Evolutionary conservation across 2,888 invertebrate genomes (phyloP), one percentile per base, ranked within the genome.

Genomic region (Cyaniris semiargus): DNA sequence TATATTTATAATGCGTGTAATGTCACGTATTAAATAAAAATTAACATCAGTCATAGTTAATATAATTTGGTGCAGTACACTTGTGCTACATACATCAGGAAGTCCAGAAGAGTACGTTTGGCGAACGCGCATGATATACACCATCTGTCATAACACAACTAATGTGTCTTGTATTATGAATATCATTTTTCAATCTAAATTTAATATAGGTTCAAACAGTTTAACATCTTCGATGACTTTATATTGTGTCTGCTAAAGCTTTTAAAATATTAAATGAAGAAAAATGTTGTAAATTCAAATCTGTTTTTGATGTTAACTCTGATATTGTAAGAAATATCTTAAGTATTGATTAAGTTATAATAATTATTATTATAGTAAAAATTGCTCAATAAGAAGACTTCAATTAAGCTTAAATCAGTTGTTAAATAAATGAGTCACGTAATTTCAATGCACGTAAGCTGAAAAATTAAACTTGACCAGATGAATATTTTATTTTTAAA

Each of bases 81-180:
- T 89, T 89, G 92, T 80, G 88, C 84, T 78, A 81, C 85, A 91
- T 90, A 85, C 85, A 83, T 92, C 90, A 91, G 89, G 88, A 90
- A 90, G 86, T 88, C 87, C 86, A 87, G 85, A 81, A 81, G 82
- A 88, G 85, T 86, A 82, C 86, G 88, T 88, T 92, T 93, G 91
- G 91, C 92, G 83, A 85, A 82, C 84, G 82, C 82, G 83, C 84
- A 81, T 88, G 86, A 87, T 85, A 82, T 83, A 86, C 82, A 81
- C 84, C 89, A 90, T 85, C 87, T 90, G 87, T 91, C 89, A 89
- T 89, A 91, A 89, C 87, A 83, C 80, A 80, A 85, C 84, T 86
- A 87, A 88, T 88, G 84, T 83, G 82, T 84, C 85, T 83, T 87
- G 84, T 83, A 83, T 84, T 83, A 82, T 78, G 82, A 84, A 82